Base-by-base conservation (phyloP, 1,140 invertebrate genomes). In the Parasteatoda tepidariorum region DNA sequence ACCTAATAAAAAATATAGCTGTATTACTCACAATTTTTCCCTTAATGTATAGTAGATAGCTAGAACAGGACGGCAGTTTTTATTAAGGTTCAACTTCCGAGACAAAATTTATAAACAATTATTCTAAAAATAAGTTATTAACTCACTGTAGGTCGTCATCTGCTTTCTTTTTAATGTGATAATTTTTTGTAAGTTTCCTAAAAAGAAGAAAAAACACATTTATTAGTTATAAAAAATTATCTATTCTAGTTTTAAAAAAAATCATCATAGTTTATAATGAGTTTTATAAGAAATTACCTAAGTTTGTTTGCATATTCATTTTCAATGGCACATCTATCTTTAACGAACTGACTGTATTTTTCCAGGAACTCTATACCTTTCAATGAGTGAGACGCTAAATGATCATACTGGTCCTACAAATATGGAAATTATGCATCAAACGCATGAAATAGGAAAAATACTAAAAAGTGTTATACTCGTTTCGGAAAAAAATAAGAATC, bases 331-430 rank as follows among this genome's bases (percentile, higher is more conserved):
- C 96, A 96, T 87, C 97, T 90, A 88, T 99, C 97, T 85, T 96
- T 94, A 68, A 98, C 93, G 88, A 98, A 99, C 89, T 96, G 94
- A 84, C 95, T 95, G 92, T 95, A 98, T 90, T 93, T 94, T 89
- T 99, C 98, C 89, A 98, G 92, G 91, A 98, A 98, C 86, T 99
- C 97, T 87, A 99, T 98, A 87, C 98, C 97, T 91, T 97, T 98
- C 89, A 97, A 94, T 86, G 98, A 98, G 90, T 99, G 97, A 86
- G 92, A 90, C 86, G 96, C 94, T 89, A 99, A 92, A 92, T 96
- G 96, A 87, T 98, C 97, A 92, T 96, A 98, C 91, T 99, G 97
- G 92, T 99, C 98, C 98, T 85, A 34, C 34, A 64, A 74, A 61
- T 18, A 64, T 24, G 22, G 2, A 59, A 33, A 75, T 26, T 61